Conservation (phyloP, 2,888 invertebrate species). For the Agrochola macilenta region DNA sequence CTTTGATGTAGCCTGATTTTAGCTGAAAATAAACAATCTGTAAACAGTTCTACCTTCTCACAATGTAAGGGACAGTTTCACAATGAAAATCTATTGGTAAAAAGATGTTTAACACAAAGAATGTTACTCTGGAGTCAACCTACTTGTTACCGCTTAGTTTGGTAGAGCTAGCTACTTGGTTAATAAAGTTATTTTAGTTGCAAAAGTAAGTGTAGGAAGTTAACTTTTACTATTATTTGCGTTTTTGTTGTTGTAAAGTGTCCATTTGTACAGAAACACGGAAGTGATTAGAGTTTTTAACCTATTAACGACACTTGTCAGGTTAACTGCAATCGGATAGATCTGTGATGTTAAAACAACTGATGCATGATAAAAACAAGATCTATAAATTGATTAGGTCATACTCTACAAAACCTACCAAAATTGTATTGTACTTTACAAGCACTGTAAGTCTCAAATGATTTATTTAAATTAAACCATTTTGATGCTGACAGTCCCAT, state of each 20-base stretch:
- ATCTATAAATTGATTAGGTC: constrained; percentile 28
- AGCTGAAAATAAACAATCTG: neutral
- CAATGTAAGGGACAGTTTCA: neutral
- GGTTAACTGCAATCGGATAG: constrained; percentile 28
- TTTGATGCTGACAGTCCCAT: neutral
- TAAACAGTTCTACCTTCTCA: constrained; percentile 8
- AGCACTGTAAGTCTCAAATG: neutral
- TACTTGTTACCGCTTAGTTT: constrained; percentile 7
- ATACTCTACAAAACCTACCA: neutral
- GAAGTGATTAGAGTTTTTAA: constrained; percentile 31
- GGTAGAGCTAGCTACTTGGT: neutral
- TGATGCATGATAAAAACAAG: constrained; percentile 50
- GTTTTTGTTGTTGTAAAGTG: constrained; percentile 1
- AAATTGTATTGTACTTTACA: neutral
- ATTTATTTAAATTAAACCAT: neutral
- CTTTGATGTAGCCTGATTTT: constrained; percentile 12
- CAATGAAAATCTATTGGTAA: neutral
- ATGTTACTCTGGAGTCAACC: neutral
- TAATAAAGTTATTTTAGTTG: neutral
- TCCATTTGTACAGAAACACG: constrained; percentile 32
- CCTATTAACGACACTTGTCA: constrained; percentile 16
- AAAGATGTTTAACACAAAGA: constrained; percentile 3
- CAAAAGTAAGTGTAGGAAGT: constrained; percentile 1
- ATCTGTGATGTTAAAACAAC: constrained; percentile 33
- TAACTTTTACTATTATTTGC: neutral